Conservation (phyloP, 2,888 invertebrate genomes). For the Tipula confusa region DNA sequence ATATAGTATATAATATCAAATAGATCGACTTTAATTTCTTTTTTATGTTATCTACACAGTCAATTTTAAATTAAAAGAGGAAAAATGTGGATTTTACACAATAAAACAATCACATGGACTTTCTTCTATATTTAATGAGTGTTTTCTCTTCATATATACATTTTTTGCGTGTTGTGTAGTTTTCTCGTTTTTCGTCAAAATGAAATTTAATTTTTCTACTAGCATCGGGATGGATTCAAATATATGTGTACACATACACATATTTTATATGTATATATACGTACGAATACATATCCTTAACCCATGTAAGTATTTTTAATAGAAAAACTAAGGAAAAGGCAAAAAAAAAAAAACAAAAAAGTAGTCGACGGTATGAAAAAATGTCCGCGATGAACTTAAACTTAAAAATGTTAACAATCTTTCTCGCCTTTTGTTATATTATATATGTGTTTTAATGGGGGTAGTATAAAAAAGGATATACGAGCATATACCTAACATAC, state of each 20-base stretch:
- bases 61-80: neutral
- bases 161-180: neutral
- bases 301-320: constrained; percentile 14
- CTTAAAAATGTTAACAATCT: constrained; percentile 30
- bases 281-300: neutral
- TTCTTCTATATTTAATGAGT: constrained; percentile 20
- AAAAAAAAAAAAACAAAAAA: neutral
- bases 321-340: constrained; percentile 3
- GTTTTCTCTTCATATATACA: neutral
- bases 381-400: constrained; percentile 31
- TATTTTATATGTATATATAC: neutral
- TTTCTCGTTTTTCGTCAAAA: constrained; percentile 27
- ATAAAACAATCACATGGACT: constrained; percentile 26
- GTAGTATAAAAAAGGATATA: neutral
- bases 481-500: constrained; percentile 12
- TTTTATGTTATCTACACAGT: neutral
- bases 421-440: constrained; percentile 29
- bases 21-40: neutral
- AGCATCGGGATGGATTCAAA: neutral
- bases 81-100: neutral
- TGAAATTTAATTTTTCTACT: constrained; percentile 4
- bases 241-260: neutral
- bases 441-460: constrained; percentile 26
- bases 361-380: constrained; percentile 26
- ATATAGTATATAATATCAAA: neutral